These are phyloP conservation scores for Limonius californicus DNA, from an alignment of 1,140 invertebrate genomes.

Conservation along the genomic window DNA sequence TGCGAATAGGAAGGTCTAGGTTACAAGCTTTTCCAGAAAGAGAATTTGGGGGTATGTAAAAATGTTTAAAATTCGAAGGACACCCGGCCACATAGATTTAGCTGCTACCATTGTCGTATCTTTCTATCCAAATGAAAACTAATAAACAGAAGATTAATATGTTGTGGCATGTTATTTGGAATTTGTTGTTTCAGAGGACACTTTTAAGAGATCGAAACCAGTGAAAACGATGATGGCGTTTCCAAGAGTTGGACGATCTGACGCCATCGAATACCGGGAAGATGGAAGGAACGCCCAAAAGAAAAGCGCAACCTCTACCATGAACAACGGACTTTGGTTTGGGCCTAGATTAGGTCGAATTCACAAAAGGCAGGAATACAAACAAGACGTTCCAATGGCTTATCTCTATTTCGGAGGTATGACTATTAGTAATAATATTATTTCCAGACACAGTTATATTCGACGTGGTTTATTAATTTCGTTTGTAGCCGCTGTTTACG, in stretches of 20 bases:
- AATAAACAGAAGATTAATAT: too few species aligned
- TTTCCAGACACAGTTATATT: too few species aligned
- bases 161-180: too few species aligned
- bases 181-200: background rate
- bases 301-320: background rate
- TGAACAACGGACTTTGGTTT: background rate
- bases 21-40: background rate
- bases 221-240: background rate
- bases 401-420: background rate
- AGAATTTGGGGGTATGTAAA: too few species aligned
- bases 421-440: too few species aligned
- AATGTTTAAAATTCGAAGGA: too few species aligned
- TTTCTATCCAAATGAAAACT: too few species aligned
- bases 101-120: too few species aligned
- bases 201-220: background rate
- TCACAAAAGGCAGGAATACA: background rate
- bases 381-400: background rate
- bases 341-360: background rate
- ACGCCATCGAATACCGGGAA: background rate
- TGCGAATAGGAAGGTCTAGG: background rate
- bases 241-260: background rate
- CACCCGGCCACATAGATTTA: too few species aligned
- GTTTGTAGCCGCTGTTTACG: too few species aligned
- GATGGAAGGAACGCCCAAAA: background rate
- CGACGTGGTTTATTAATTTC: too few species aligned